Evolutionary conservation across 2,888 invertebrate genomes (phyloP), one percentile per base, ranked within the genome.

Genomic region (Cylloceria caligata): DNA sequence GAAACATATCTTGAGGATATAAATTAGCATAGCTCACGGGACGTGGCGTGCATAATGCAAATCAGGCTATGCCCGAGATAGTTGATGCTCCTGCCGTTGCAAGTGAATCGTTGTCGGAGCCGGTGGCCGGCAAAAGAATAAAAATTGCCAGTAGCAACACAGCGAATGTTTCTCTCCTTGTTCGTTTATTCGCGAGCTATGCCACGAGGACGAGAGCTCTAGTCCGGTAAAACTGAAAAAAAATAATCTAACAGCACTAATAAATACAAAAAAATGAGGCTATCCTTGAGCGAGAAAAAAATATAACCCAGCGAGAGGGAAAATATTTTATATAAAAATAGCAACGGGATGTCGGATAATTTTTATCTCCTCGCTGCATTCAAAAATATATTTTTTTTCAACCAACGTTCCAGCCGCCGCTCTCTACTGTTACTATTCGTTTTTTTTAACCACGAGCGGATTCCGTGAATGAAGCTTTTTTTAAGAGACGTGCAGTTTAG

Each of bases 31-130:
- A 81, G 65, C 47, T 73, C 64, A 49, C 42, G 64, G 81, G 49
- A 69, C 82, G 81, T 82, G 78, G 82, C 80, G 77, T 74, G 74
- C 78, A 85, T 83, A 86, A 89, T 89, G 89, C 87, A 89, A 89
- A 89, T 88, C 81, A 81, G 80, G 72, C 67, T n/a, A 42, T 19
- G 52, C 36, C 49, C 34, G 60, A 45, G 74, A 67, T 75, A 24
- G 36, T 78, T 52, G 49, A 36, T 69, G 71, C 64, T 30, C 64
- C 69, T 24, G 68, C 55, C 5, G 21, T 73, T 77, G 36, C 60
- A 60, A 49, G 45, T 39, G 57, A 34, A 36, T 71, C 71, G 55
- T 55, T 57, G 57, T 71, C 71, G 24, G 1, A 45, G 57, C 57
- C 55, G 27, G 27, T 69, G 30, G 49, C 49, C 34, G 52, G 39